Evolutionary conservation across 2,797 vertebrate genomes (phyloP), one percentile per base, ranked within the genome.

Genomic region (Melanotaenia maccullochi): DNA sequence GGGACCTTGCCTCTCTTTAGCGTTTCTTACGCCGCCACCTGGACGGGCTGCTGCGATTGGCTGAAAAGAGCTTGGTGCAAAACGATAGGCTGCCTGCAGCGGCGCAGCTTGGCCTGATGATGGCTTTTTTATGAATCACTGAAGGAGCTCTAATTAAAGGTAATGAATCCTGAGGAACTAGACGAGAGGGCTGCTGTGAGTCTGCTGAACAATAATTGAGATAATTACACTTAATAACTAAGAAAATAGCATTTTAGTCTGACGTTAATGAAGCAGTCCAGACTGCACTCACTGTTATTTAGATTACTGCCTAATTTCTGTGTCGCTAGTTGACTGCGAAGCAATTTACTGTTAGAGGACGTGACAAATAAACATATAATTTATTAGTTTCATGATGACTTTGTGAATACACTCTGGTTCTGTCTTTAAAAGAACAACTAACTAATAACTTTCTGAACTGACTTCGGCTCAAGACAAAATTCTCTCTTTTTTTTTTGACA

Each of bases 31-130:
- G 35, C 65, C 25, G 24, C 86, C 93, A 93, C 91, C 94, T 94
- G 94, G 88, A 91, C 51, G 56, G 73, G 73, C 71, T 18, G 60
- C 75, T 65, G 68, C 22, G 72, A 93, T 92, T 93, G 93, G 94
- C 85, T 83, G 87, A 71, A 76, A 82, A 73, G 66, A 65, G 78
- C 76, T 76, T 0, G 5, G 18, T 60, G 71, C 79, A 67, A 68
- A 82, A 82, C 81, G 87, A 92, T 52, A 85, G 87, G 82, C 75
- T 65, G 75, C 85, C 83, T 79, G 62, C 82, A 85, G 85, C 81
- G 61, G 22, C 13, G 25, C 76, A 65, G 84, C 86, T 73, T 25
- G 30, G 64, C 62, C 73, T 65, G 81, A 90, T 88, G 82, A 90
- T 78, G 83, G 79, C 52, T 81, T 66, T 84, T 90, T 74, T 74